A percentile compares a stretch with the other conserved stretches of the same genome.
These are phyloP conservation scores for Cotesia vestalis DNA, from an alignment of 1,140 invertebrate species.

Conservation along the genomic window DNA sequence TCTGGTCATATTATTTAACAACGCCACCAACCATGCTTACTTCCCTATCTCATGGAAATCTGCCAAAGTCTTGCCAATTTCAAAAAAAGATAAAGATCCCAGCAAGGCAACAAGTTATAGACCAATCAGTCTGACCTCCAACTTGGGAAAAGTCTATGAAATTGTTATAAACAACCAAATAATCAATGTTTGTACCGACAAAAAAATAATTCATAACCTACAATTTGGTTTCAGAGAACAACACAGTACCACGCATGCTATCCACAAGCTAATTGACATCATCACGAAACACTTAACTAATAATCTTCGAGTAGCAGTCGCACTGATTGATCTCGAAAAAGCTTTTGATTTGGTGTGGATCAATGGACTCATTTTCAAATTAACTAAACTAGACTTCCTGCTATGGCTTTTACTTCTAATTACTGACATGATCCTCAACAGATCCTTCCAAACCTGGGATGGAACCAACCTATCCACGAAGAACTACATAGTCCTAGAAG, in stretches of 20 bases:
- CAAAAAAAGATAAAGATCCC: constrained; percentile 39
- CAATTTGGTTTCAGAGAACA: no score
- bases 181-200: not conserved
- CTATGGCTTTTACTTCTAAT: constrained; percentile 23
- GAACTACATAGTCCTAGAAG: constrained; percentile 33
- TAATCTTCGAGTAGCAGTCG: constrained; percentile 5
- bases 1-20: constrained; percentile 35
- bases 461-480: not conserved
- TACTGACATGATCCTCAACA: constrained; percentile 25
- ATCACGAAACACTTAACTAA: not conserved
- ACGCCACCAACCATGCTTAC: constrained; percentile 32
- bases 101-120: constrained; percentile 33
- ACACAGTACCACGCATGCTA: not conserved
- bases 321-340: constrained; percentile 25
- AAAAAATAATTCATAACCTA: constrained; percentile 5
- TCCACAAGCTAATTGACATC: not conserved
- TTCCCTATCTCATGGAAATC: constrained; percentile 42
- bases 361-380: constrained; percentile 39
- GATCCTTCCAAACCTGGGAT: constrained; percentile 16
- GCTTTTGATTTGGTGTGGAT: constrained; percentile 38
- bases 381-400: constrained; percentile 35
- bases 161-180: constrained; percentile 32
- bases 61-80: constrained; percentile 40
- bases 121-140: constrained; percentile 41
- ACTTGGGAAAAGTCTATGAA: constrained; percentile 45